phyloP scores from a whole-genome alignment of 2,888 invertebrate species.

The Drosophila setosimentum region DNA sequence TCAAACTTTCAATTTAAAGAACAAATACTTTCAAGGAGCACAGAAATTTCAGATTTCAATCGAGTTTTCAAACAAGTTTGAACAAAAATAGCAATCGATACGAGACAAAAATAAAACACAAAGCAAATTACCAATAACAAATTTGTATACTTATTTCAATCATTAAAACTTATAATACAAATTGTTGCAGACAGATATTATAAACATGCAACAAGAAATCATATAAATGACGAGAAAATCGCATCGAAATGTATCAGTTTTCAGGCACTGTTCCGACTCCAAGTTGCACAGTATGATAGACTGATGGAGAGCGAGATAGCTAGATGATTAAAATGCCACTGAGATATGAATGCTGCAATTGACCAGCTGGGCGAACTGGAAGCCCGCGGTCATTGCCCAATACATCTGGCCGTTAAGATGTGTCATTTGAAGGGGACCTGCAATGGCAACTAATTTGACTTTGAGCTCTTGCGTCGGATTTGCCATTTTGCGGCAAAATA shows the following conservation, averaged over 20 bases:
- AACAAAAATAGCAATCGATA: not conserved
- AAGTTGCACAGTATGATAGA: not conserved
- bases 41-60: not conserved
- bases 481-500: conserved; percentile 40
- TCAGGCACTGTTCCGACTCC: not conserved
- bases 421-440: conserved; percentile 37
- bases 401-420: conserved; percentile 23
- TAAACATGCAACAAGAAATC: not conserved
- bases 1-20: not conserved
- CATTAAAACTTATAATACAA: not conserved
- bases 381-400: conserved; percentile 9
- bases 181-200: not conserved
- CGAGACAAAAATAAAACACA: not conserved
- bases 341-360: not conserved
- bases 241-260: conserved; percentile 1
- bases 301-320: not conserved
- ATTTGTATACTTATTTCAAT: not conserved
- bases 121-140: not conserved
- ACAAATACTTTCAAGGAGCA: not conserved
- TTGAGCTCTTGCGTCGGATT: conserved; percentile 28
- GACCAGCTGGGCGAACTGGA: conserved; percentile 30
- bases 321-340: not conserved
- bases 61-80: not conserved
- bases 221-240: not conserved
- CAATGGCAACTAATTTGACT: conserved; percentile 46